Percentiles rank a stretch among this genome's conserved stretches.
Evolutionary conservation across 2,113 vertebrate genomes (phyloP).

Genomic region (Manacus vitellinus): DNA sequence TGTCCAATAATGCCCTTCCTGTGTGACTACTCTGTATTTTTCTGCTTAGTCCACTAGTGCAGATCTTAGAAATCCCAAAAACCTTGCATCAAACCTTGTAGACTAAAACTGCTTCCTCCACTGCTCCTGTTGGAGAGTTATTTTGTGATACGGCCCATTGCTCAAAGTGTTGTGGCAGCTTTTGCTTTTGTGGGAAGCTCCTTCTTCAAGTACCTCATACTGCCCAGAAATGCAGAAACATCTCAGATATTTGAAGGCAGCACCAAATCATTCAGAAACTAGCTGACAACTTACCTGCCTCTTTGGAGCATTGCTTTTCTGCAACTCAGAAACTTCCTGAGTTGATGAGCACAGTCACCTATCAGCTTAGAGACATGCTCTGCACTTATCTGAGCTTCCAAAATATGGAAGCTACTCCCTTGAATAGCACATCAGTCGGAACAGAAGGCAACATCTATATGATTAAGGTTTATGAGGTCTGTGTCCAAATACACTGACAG

Average conservation of each 20-base stretch:
- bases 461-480: background rate
- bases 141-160: background rate
- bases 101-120: background rate
- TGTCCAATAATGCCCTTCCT: background rate
- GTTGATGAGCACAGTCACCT: fast-evolving
- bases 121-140: background rate
- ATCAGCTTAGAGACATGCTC: background rate
- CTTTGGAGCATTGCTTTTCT: background rate
- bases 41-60: background rate
- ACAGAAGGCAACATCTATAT: background rate
- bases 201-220: background rate
- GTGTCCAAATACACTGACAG: background rate
- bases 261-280: background rate
- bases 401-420: background rate
- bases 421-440: background rate
- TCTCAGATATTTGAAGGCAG: background rate
- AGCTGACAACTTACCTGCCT: background rate
- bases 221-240: background rate
- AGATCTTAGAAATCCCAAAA: background rate
- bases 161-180: background rate
- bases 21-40: background rate
- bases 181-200: background rate
- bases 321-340: background rate
- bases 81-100: background rate
- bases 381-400: background rate